Percentiles rank a stretch among this genome's conserved stretches.
Conservation (phyloP, 2,797 vertebrate species). For the Australoheros facetus region DNA sequence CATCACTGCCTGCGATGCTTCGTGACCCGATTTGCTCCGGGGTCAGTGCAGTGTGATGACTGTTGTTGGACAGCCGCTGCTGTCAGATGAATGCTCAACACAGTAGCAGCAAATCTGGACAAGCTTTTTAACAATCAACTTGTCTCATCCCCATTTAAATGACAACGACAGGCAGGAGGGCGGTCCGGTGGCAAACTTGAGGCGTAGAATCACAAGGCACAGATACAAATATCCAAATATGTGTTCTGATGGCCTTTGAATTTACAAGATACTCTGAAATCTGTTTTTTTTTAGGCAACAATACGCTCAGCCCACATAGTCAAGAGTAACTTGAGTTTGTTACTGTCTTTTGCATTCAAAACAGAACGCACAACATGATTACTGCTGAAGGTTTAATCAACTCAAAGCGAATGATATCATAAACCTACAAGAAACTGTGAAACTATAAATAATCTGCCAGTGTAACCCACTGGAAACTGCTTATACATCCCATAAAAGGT, state of each 20-base stretch:
- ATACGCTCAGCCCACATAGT: background rate
- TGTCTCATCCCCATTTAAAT: conserved; percentile 16
- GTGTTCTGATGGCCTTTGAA: background rate
- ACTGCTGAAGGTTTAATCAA: conserved; percentile 3
- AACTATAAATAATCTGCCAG: background rate
- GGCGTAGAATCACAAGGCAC: conserved; percentile 30
- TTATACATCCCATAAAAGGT: background rate
- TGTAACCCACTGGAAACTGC: background rate
- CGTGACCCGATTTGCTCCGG: conserved; percentile 6
- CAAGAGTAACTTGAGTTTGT: background rate
- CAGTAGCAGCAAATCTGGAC: conserved; percentile 30
- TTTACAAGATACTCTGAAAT: background rate
- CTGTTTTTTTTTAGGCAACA: background rate
- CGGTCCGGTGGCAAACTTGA: background rate
- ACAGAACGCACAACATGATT: background rate
- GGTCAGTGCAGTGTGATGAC: background rate
- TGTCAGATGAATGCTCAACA: conserved; percentile 18
- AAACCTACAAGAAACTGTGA: background rate
- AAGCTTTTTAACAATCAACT: conserved; percentile 29
- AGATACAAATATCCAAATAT: conserved; percentile 14
- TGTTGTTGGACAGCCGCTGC: background rate
- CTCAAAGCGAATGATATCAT: background rate
- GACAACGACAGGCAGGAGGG: conserved; percentile 2
- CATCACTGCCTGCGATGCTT: background rate
- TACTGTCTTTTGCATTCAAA: background rate